Base-by-base conservation (phyloP, 2,113 vertebrate genomes). In the Spea multiplicata region DNA sequence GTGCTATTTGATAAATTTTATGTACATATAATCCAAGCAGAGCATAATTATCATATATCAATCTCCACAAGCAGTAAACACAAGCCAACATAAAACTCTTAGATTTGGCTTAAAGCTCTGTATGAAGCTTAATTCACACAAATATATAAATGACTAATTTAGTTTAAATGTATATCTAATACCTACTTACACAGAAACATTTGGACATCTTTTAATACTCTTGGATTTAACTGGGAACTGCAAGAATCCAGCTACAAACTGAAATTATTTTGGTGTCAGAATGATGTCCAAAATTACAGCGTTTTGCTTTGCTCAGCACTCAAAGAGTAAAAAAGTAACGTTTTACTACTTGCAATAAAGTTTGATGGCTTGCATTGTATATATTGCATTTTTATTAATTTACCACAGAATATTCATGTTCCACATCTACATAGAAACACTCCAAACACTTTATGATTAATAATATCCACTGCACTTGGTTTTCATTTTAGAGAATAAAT, bases 21-120 rank as follows among this genome's bases (percentile, higher is more conserved):
- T 59, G 61, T 64, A 17, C 61, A 64, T 17, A 64, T 61, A 64
- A 64, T 16, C n/a, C 61, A 8, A 64, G 61, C 5, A 16, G 9
- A 64, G 30, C n/a, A 64, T 17, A 64, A 17, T 64, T 64, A 64
- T 30, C n/a, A 64, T 64, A 64, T 16, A 64, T 59, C 55, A 59
- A 59, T 4, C 61, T 17, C 30, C n/a, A 64, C 16, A 64, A 64
- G 61, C 16, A 16, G 5, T 64, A 64, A 30, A 64, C n/a, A 64
- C 2, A 17, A 30, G 5, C 9, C n/a, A 17, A 3, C 5, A 6
- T 64, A 16, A 6, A 16, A 16, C 13, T 61, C 1, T 61, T 61
- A 64, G 5, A 64, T 6, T 7, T 64, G 30, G 30, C 6, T 64
- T 64, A 30, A 64, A 64, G 4, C 61, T 64, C 5, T 30, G n/a